phyloP scores from a whole-genome alignment of 2,113 vertebrate genomes.

The Arvicanthis niloticus region DNA sequence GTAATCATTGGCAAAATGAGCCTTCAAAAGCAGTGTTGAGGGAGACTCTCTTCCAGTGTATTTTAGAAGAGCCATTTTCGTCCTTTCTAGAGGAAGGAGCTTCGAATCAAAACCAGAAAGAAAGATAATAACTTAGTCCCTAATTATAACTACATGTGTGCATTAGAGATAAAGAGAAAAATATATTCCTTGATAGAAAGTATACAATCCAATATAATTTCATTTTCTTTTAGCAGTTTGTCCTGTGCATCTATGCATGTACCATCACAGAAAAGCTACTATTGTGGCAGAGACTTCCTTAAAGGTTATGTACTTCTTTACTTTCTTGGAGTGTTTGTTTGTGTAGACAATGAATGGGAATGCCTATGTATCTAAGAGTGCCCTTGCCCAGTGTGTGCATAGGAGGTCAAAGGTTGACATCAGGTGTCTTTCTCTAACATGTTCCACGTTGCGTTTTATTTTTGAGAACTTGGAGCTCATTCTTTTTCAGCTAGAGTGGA shows the following conservation, averaged over 20 bases:
- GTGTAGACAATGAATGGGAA: neutral
- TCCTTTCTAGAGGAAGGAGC: conserved; percentile 5
- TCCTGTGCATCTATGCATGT: neutral
- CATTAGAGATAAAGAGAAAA: neutral
- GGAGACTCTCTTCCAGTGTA: neutral
- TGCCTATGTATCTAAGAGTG: neutral
- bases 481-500: neutral
- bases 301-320: neutral
- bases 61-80: neutral
- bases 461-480: neutral
- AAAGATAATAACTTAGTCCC: conserved; percentile 63
- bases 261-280: conserved; percentile 26
- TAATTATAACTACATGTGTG: conserved; percentile 64
- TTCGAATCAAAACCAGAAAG: conserved; percentile 40
- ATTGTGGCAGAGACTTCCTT: neutral
- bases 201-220: conserved; percentile 66
- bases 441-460: neutral
- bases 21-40: neutral
- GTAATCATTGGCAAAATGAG: conserved; percentile 53
- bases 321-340: neutral
- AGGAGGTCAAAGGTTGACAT: neutral
- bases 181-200: conserved; percentile 61
- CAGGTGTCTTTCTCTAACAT: neutral
- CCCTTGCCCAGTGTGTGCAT: neutral
- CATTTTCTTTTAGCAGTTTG: conserved; percentile 25